phyloP scores from a whole-genome alignment of 2,797 vertebrate species.

The Coregonus sp. region DNA sequence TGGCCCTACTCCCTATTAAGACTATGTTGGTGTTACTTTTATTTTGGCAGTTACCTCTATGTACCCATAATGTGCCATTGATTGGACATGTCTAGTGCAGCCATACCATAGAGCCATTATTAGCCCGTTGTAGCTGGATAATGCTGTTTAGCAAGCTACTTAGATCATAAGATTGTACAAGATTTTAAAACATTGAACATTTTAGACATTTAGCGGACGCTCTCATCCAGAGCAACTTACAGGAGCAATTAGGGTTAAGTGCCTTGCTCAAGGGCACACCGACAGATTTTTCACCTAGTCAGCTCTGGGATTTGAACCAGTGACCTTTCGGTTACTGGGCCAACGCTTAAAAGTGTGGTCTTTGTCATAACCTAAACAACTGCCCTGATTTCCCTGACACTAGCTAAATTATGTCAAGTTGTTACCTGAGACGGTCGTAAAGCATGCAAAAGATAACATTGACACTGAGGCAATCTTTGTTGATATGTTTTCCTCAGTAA shows the following conservation, averaged over 20 bases:
- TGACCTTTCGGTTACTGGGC: too few relatives aligned
- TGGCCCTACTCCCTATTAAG: too few relatives aligned
- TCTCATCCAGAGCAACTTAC: too few relatives aligned
- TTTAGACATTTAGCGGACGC: slow-evolving; percentile 29
- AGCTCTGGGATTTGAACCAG: too few relatives aligned
- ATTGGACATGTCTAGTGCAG: slow-evolving; percentile 6
- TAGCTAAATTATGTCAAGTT: background rate
- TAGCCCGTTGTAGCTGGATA: slow-evolving; percentile 34
- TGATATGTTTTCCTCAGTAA: background rate
- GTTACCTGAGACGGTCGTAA: background rate
- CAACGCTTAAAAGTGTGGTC: slow-evolving; percentile 21
- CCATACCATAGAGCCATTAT: slow-evolving; percentile 8
- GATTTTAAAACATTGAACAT: slow-evolving; percentile 6
- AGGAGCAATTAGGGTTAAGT: too few relatives aligned
- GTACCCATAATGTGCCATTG: slow-evolving; percentile 46
- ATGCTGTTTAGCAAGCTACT: slow-evolving; percentile 32
- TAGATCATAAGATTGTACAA: slow-evolving; percentile 30
- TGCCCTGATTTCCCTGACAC: background rate
- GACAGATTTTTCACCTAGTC: too few relatives aligned
- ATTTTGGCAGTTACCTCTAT: background rate
- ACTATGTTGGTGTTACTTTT: too few relatives aligned
- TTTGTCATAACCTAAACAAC: slow-evolving; percentile 1
- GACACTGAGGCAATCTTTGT: background rate
- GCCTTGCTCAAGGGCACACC: too few relatives aligned
- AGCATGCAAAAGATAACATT: background rate